Conservation (phyloP, 2,113 vertebrate genomes). For the Martes martes region DNA sequence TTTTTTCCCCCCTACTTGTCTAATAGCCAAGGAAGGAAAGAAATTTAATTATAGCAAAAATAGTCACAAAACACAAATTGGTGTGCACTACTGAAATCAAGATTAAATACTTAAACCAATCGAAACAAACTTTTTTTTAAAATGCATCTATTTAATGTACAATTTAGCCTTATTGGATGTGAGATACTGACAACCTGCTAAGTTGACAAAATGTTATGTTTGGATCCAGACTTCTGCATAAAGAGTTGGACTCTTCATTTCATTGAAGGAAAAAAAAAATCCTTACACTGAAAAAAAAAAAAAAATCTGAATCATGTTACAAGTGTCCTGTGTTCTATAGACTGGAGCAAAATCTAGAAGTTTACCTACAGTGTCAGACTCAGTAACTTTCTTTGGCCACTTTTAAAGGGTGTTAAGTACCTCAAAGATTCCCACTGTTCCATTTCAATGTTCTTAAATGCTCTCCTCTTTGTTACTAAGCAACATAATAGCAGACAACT, state of each 20-base stretch:
- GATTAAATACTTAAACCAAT: not conserved
- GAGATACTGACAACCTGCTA: not conserved
- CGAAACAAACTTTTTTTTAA: not conserved
- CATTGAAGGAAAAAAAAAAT: not conserved
- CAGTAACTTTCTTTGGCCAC: not conserved
- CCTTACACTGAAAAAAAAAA: not conserved
- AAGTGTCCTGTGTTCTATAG: not conserved
- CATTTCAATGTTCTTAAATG: not conserved
- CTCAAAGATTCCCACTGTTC: not conserved
- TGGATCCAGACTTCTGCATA: not conserved
- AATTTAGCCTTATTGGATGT: not conserved
- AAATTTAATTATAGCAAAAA: not conserved
- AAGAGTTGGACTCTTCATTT: not conserved
- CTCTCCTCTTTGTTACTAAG: not conserved
- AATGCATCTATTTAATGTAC: not conserved
- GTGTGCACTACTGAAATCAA: not conserved
- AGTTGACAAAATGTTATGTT: not conserved
- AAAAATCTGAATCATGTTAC: not conserved
- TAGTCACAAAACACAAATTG: constrained; percentile 6
- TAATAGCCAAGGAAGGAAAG: not conserved
- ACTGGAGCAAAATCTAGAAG: not conserved
- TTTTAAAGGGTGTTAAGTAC: not conserved
- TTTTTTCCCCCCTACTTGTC: not conserved
- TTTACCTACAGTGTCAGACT: not conserved
- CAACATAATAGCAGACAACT: not conserved